phyloP scores from a whole-genome alignment of 2,888 invertebrate species.

The Lasioglossum leucozonium region DNA sequence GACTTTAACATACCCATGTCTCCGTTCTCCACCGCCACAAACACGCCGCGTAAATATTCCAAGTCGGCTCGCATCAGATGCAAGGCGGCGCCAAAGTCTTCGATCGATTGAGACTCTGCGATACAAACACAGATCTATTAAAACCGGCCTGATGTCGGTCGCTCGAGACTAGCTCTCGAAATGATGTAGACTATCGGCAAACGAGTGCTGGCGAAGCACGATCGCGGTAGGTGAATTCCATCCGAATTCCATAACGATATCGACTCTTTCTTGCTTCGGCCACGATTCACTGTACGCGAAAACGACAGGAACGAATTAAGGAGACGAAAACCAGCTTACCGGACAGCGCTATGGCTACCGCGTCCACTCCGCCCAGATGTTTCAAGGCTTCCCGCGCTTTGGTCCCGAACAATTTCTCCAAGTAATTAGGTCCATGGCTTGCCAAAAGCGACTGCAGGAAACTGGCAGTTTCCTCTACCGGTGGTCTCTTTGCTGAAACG shows the following conservation, averaged over 20 bases:
- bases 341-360: conserved; percentile 97
- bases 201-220: not conserved
- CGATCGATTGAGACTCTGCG: conserved; percentile 96
- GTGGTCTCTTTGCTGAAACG: conserved; percentile 94
- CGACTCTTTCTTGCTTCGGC: not conserved
- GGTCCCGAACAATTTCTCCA: conserved; percentile 97
- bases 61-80: conserved; percentile 94
- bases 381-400: conserved; percentile 96
- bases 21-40: conserved; percentile 98
- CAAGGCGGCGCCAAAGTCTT: conserved; percentile 95
- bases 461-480: conserved; percentile 98
- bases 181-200: not conserved
- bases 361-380: conserved; percentile 96
- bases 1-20: conserved; percentile 97
- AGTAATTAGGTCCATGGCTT: conserved; percentile 97
- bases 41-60: conserved; percentile 96
- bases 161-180: not conserved
- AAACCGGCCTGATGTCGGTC: not conserved
- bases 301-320: not conserved
- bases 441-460: conserved; percentile 97
- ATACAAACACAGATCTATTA: not conserved
- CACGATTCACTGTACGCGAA: not conserved
- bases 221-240: too few species aligned
- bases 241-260: not conserved
- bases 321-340: conserved; percentile 86